phyloP scores from a whole-genome alignment of 2,888 invertebrate genomes.

The Rhingia campestris region DNA sequence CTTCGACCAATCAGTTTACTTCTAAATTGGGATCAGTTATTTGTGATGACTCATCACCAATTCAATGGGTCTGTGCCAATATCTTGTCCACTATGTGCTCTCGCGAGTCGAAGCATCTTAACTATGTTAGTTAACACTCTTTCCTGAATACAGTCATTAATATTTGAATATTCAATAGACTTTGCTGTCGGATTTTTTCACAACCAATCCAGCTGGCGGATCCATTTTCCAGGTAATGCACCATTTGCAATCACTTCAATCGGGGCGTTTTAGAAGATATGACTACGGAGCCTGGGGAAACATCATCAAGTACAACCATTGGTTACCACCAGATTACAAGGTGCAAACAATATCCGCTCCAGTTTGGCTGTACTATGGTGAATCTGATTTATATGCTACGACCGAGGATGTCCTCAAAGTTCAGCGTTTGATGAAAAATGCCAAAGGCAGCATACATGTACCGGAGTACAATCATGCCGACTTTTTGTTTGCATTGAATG shows the following conservation, averaged over 20 bases:
- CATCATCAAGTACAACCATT: slow-evolving; percentile 83
- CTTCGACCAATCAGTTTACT: slow-evolving; percentile 83
- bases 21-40: slow-evolving; percentile 82
- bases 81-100: slow-evolving; percentile 79
- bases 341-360: slow-evolving; percentile 85
- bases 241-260: slow-evolving; percentile 86
- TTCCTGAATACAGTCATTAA: slow-evolving; percentile 82
- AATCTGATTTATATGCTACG: slow-evolving; percentile 86
- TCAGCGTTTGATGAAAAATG: slow-evolving; percentile 82
- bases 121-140: slow-evolving; percentile 81
- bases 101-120: slow-evolving; percentile 80
- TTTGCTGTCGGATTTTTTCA: slow-evolving; percentile 86
- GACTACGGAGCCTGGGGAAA: slow-evolving; percentile 85
- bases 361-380: slow-evolving; percentile 86
- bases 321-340: slow-evolving; percentile 85
- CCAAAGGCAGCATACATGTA: slow-evolving; percentile 83
- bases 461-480: slow-evolving; percentile 87
- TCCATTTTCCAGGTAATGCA: slow-evolving; percentile 88
- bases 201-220: slow-evolving; percentile 88
- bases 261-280: slow-evolving; percentile 84
- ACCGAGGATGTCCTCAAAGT: slow-evolving; percentile 84
- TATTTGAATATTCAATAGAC: slow-evolving; percentile 85
- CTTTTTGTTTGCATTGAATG: slow-evolving; percentile 87
- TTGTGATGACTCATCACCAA: slow-evolving; percentile 84
- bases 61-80: slow-evolving; percentile 79